Percentiles rank a stretch among this genome's conserved stretches.
phyloP scores from a whole-genome alignment of 2,113 vertebrate species.

The Piprites chloris region DNA sequence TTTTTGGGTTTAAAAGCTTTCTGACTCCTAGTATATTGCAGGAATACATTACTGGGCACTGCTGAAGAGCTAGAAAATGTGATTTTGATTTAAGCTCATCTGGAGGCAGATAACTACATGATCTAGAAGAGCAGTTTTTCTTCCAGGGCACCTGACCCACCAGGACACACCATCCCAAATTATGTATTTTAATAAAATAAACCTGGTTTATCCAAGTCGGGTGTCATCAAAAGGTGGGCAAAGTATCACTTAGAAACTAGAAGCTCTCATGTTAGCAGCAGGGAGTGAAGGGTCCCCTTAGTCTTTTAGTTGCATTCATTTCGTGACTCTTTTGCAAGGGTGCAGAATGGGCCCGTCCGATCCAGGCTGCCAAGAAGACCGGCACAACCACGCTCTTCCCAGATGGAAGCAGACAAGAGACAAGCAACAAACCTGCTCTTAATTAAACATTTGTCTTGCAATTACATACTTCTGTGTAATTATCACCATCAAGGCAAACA shows the following conservation, averaged over 20 bases:
- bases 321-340: background rate
- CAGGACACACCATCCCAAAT: background rate
- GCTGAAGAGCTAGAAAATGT: background rate
- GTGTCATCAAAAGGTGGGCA: background rate
- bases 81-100: background rate
- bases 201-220: background rate
- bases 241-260: background rate
- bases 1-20: background rate
- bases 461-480: constrained; percentile 26
- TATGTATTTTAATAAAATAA: background rate
- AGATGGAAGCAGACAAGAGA: constrained; percentile 41
- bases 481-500: constrained; percentile 19
- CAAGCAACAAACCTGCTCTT: constrained; percentile 11
- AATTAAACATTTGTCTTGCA: constrained; percentile 50
- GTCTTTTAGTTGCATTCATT: background rate
- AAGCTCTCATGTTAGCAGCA: background rate
- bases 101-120: background rate
- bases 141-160: fast-evolving
- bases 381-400: background rate
- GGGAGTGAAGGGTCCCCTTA: background rate
- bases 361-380: background rate
- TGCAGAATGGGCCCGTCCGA: background rate
- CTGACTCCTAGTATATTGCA: background rate
- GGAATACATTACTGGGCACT: background rate
- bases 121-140: background rate